A percentile compares a stretch with the other conserved stretches of the same genome.
Evolutionary conservation across 2,888 invertebrate species (phyloP).

Genomic region (Thereva unica): DNA sequence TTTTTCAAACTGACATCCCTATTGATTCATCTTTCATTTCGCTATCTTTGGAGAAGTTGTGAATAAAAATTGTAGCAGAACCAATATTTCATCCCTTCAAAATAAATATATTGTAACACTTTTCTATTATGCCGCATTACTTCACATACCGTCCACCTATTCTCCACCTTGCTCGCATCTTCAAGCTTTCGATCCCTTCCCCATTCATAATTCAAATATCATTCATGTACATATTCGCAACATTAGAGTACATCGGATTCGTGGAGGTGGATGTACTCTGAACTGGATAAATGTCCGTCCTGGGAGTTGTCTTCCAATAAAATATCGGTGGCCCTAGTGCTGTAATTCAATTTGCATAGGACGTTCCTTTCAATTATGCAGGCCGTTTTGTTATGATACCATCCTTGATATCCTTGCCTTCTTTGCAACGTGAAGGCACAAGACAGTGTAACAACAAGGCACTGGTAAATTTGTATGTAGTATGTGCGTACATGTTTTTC

Average conservation of each 20-base stretch:
- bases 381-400: slow-evolving; percentile 29
- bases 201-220: slow-evolving; percentile 34
- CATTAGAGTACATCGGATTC: slow-evolving; percentile 20
- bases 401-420: slow-evolving; percentile 11
- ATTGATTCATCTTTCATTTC: too few species aligned
- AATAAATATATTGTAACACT: too few species aligned
- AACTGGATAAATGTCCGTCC: slow-evolving; percentile 34
- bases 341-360: slow-evolving; percentile 41
- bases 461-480: slow-evolving; percentile 6
- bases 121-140: too few species aligned
- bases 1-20: too few species aligned
- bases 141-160: too few species aligned
- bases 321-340: slow-evolving; percentile 35
- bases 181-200: not conserved
- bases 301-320: slow-evolving; percentile 39
- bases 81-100: too few species aligned
- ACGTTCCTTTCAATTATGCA: slow-evolving; percentile 40
- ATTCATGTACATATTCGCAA: slow-evolving; percentile 32
- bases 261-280: slow-evolving; percentile 25
- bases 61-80: too few species aligned
- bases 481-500: slow-evolving; percentile 3
- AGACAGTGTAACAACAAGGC: not conserved
- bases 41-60: too few species aligned
- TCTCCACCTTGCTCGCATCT: too few species aligned
- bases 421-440: not conserved